Conservation (phyloP, 2,888 invertebrate genomes). For the Loripinus fragilis region DNA sequence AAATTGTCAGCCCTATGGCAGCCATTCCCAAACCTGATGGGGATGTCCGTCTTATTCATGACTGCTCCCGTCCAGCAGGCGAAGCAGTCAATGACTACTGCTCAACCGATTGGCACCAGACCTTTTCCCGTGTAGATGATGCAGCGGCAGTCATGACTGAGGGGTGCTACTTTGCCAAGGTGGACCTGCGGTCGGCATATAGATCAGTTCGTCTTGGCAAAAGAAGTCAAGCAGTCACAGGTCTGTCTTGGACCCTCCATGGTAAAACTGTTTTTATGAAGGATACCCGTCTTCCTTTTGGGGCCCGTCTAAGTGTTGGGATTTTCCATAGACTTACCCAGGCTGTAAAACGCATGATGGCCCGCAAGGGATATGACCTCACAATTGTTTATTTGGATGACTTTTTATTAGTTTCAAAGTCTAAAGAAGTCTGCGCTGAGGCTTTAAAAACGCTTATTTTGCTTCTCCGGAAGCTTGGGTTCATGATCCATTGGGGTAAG, state of each 20-base stretch:
- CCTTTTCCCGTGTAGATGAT: not conserved
- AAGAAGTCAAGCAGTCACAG: not conserved
- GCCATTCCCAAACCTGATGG: too few relatives aligned
- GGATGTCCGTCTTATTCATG: conserved; percentile 3
- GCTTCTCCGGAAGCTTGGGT: conserved; percentile 15
- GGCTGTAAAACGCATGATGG: too few relatives aligned
- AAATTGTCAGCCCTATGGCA: too few relatives aligned
- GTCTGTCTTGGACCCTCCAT: not conserved
- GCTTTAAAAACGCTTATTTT: not conserved
- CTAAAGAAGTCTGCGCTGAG: not conserved
- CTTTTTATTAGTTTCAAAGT: not conserved
- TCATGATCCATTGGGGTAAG: too few relatives aligned
- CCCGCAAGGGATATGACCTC: too few relatives aligned
- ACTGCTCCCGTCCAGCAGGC: not conserved
- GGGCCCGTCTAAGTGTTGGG: too few relatives aligned
- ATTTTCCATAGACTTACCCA: too few relatives aligned
- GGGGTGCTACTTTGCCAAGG: not conserved
- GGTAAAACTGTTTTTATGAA: conserved; percentile 7
- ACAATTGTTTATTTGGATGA: conserved; percentile 1
- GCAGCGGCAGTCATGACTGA: not conserved
- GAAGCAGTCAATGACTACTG: not conserved
- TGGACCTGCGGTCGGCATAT: not conserved
- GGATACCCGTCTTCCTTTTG: not conserved
- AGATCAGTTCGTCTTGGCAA: not conserved
- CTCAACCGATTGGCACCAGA: too few relatives aligned